Conservation (phyloP, 2,888 invertebrate genomes). For the Torymus tubicola region DNA sequence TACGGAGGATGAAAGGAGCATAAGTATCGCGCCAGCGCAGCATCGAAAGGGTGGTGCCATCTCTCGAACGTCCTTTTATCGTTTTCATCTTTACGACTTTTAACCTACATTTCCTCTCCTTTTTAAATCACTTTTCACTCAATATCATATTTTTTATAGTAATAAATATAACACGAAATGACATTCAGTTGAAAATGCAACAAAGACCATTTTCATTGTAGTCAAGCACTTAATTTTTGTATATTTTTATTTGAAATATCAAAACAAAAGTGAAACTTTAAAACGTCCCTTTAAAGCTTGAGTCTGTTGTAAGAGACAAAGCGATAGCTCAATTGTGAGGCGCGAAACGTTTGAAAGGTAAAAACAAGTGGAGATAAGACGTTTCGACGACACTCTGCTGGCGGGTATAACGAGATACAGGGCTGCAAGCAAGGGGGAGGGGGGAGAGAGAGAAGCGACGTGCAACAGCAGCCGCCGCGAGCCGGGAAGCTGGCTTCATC, state of each 20-base stretch:
- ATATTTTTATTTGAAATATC: no score
- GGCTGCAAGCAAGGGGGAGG: constrained; percentile 10
- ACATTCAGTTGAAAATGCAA: no score
- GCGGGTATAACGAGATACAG: constrained; percentile 33
- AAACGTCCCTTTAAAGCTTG: no score
- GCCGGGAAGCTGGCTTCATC: constrained; percentile 24
- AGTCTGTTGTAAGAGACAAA: no score
- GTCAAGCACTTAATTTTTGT: no score
- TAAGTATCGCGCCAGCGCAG: background rate
- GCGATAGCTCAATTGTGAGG: background rate
- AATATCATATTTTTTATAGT: no score
- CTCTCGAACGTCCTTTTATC: background rate
- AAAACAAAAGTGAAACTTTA: no score
- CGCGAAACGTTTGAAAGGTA: constrained; percentile 17
- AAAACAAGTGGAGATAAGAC: constrained; percentile 9
- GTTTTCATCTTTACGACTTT: constrained; percentile 6
- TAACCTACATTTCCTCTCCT: constrained; percentile 31
- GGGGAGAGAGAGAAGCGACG: constrained; percentile 3
- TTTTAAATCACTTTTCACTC: background rate
- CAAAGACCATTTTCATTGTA: no score
- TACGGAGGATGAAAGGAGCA: background rate
- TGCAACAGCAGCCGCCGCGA: background rate
- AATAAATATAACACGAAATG: no score
- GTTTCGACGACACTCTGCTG: constrained; percentile 38
- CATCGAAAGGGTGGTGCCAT: background rate